These are phyloP conservation scores for Amaurobius ferox DNA, from an alignment of 2,888 invertebrate genomes.

Conservation along the genomic window DNA sequence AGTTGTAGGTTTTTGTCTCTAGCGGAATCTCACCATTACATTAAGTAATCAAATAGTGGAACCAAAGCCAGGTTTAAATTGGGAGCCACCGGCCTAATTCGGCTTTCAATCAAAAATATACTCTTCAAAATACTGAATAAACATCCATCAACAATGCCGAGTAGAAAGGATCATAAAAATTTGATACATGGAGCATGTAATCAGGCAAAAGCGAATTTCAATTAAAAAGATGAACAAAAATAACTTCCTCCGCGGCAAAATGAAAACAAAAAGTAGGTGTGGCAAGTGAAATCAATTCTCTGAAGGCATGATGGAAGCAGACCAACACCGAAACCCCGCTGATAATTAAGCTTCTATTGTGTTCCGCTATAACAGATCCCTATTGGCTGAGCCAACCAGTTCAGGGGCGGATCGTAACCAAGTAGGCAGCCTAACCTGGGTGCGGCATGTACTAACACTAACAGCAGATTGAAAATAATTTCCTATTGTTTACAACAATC, in stretches of 20 bases:
- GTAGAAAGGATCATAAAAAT: neutral
- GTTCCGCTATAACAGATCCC: conserved; percentile 38
- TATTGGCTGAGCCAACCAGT: conserved; percentile 55
- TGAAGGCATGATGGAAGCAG: conserved; percentile 31
- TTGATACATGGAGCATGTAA: conserved; percentile 21
- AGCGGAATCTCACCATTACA: too few species aligned
- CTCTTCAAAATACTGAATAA: neutral
- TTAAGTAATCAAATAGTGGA: too few species aligned
- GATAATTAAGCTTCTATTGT: conserved; percentile 62
- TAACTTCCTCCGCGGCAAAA: conserved; percentile 21
- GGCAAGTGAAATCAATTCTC: conserved; percentile 61
- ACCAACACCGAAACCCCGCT: conserved; percentile 28
- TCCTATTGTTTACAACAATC: conserved; percentile 59
- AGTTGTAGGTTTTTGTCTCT: too few species aligned
- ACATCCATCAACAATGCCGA: neutral
- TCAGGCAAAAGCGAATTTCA: conserved; percentile 44
- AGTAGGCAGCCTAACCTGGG: conserved; percentile 40
- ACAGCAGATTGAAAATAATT: conserved; percentile 58
- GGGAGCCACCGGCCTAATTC: neutral
- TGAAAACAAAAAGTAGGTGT: conserved; percentile 47
- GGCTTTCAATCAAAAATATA: neutral
- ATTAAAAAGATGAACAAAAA: conserved; percentile 46
- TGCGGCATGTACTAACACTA: conserved; percentile 36
- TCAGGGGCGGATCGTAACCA: conserved; percentile 57
- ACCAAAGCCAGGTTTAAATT: neutral